Evolutionary conservation across 2,888 invertebrate species (phyloP).

Genomic region (Zhengitettix transpicula): DNA sequence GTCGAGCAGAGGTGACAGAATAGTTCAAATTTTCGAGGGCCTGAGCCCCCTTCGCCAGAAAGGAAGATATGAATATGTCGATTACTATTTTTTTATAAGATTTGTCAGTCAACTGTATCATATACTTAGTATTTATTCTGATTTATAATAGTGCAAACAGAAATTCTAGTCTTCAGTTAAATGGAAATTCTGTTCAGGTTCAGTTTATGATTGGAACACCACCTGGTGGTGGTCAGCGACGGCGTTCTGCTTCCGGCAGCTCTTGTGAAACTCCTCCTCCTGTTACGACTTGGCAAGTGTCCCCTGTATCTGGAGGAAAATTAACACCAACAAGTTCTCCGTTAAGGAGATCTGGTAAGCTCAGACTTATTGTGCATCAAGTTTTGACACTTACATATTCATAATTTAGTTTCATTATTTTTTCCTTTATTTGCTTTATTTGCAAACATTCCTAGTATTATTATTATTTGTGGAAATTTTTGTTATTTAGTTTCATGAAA

Average conservation of each 20-base stretch:
- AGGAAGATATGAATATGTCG: no score
- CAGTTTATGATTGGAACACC: conserved; percentile 80
- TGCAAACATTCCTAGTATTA: not conserved
- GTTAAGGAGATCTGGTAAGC: conserved; percentile 42
- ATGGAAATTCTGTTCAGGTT: conserved; percentile 29
- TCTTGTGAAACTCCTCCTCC: conserved; percentile 54
- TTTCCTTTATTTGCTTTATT: not conserved
- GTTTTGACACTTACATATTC: no score
- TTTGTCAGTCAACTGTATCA: no score
- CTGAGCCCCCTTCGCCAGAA: no score
- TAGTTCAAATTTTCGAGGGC: no score
- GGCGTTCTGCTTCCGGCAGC: conserved; percentile 21
- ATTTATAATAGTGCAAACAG: no score
- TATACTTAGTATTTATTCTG: no score
- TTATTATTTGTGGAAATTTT: not conserved
- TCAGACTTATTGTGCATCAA: no score
- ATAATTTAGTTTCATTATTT: not conserved
- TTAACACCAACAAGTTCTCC: conserved; percentile 43
- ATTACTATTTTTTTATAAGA: no score
- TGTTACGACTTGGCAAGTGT: conserved; percentile 70
- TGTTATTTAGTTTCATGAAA: no score
- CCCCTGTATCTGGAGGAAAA: conserved; percentile 42
- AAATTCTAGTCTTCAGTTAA: no score
- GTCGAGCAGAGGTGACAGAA: no score
- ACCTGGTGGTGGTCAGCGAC: conserved; percentile 40